Conservation (phyloP, 2,888 invertebrate genomes). For the Polia nebulosa region DNA sequence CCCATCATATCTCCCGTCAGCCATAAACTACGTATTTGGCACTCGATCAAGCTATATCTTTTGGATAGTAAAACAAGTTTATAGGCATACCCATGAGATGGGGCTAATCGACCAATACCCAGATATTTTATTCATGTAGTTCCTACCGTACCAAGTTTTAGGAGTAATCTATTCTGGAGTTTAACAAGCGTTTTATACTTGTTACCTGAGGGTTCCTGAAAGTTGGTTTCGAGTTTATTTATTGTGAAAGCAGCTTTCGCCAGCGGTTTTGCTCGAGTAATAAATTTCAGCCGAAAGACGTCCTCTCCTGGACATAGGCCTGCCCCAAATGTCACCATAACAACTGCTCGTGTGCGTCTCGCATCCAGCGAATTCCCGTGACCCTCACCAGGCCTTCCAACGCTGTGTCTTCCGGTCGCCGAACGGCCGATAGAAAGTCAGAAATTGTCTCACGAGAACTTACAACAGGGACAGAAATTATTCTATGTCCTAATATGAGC, state of each 20-base stretch:
- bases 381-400: too few species aligned
- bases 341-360: too few species aligned
- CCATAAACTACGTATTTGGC: slow-evolving; percentile 48
- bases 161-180: slow-evolving; percentile 31
- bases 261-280: too few species aligned
- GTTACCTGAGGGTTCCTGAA: neutral
- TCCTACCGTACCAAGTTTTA: slow-evolving; percentile 28
- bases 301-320: too few species aligned
- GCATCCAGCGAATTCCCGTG: too few species aligned
- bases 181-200: slow-evolving; percentile 27
- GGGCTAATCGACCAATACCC: slow-evolving; percentile 40
- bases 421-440: too few species aligned
- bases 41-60: slow-evolving; percentile 48
- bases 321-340: too few species aligned
- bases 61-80: slow-evolving; percentile 43
- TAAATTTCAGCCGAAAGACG: too few species aligned
- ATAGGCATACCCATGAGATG: slow-evolving; percentile 10
- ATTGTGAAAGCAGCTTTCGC: neutral
- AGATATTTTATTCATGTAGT: slow-evolving; percentile 31
- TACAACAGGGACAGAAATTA: neutral
- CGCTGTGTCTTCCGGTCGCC: too few species aligned
- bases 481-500: too few species aligned
- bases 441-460: neutral
- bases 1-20: slow-evolving; percentile 9
- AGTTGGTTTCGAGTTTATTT: slow-evolving; percentile 3